Evolutionary conservation across 2,797 vertebrate species (phyloP).

Genomic region (Rhinatrema bivittatum): DNA sequence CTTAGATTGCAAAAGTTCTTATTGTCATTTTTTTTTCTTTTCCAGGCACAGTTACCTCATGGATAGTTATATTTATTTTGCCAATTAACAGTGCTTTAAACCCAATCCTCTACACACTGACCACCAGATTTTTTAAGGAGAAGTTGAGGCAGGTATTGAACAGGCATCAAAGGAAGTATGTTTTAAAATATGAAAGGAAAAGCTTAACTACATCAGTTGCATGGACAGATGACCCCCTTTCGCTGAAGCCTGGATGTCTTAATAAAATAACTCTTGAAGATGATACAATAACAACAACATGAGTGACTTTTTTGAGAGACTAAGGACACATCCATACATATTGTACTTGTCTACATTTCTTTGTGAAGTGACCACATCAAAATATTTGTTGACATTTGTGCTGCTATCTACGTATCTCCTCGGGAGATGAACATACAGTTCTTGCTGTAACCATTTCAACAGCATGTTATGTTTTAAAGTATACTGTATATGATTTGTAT

Average conservation of each 20-base stretch:
- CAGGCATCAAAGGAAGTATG: conserved; percentile 51
- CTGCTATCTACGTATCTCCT: background rate
- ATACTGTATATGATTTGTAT: too few relatives aligned
- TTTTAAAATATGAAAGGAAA: conserved; percentile 57
- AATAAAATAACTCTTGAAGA: conserved; percentile 40
- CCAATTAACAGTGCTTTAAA: conserved; percentile 75
- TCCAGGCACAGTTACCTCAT: conserved; percentile 64
- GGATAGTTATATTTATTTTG: conserved; percentile 72
- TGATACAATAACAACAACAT: conserved; percentile 10
- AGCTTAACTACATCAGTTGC: conserved; percentile 54
- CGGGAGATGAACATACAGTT: conserved; percentile 3
- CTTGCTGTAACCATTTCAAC: background rate
- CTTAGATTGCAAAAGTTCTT: background rate
- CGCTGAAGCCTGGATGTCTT: conserved; percentile 43
- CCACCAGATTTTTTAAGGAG: conserved; percentile 73
- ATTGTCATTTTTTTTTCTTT: background rate
- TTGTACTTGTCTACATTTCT: conserved; percentile 8
- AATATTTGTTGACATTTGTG: background rate
- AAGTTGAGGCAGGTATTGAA: conserved; percentile 67
- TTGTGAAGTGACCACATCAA: conserved; percentile 1
- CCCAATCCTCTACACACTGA: conserved; percentile 68
- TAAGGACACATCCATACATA: background rate
- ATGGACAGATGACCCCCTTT: conserved; percentile 43
- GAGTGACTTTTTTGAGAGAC: background rate
- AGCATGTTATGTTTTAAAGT: too few relatives aligned